phyloP scores from a whole-genome alignment of 2,888 invertebrate species.

The Eristalinus sepulchralis region DNA sequence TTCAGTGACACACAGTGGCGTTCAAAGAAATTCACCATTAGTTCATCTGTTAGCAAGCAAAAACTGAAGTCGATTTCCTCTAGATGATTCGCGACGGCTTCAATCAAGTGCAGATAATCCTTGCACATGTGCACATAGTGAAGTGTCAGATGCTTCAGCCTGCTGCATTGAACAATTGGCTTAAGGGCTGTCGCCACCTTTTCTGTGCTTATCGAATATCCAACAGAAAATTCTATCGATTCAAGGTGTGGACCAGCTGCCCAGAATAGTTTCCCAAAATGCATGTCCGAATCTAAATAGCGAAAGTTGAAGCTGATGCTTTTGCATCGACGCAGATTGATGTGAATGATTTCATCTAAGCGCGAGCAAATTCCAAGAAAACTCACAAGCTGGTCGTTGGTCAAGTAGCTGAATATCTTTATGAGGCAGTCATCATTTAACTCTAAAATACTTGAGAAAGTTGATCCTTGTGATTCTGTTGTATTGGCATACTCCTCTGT shows the following conservation, averaged over 20 bases:
- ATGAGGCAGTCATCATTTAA: constrained; percentile 64
- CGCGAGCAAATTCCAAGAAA: constrained; percentile 38
- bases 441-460: constrained; percentile 15
- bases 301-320: constrained; percentile 35
- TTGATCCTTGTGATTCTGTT: not conserved
- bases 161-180: constrained; percentile 12
- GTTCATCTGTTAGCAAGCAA: constrained; percentile 45
- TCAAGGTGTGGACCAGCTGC: constrained; percentile 7
- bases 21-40: constrained; percentile 45
- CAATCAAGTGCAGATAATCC: constrained; percentile 28
- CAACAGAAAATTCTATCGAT: constrained; percentile 29
- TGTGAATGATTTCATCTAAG: constrained; percentile 53
- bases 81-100: constrained; percentile 31
- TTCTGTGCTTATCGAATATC: constrained; percentile 43
- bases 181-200: constrained; percentile 19
- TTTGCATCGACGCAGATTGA: constrained; percentile 52
- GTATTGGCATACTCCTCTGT: not conserved
- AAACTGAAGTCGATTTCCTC: constrained; percentile 61
- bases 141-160: constrained; percentile 25
- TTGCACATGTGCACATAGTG: constrained; percentile 52
- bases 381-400: constrained; percentile 26
- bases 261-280: constrained; percentile 21
- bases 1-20: constrained; percentile 42
- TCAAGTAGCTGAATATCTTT: constrained; percentile 50
- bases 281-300: constrained; percentile 2